Conservation (phyloP, 2,113 vertebrate species). For the Triplophysa rosa region DNA sequence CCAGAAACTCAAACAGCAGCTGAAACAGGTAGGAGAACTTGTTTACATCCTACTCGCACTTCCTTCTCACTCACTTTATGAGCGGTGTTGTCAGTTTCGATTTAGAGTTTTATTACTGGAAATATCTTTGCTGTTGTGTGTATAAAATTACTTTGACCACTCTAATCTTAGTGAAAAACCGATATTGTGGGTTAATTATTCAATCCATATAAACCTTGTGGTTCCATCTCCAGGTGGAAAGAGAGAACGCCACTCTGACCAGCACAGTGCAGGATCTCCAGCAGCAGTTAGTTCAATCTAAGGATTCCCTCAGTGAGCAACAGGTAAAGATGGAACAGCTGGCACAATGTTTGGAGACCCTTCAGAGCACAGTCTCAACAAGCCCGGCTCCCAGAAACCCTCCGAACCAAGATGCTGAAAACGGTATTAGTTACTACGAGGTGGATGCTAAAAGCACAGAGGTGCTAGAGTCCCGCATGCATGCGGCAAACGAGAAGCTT, state of each 20-base stretch:
- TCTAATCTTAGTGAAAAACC: too few relatives aligned
- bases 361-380: constrained; percentile 50
- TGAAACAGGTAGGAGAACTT: constrained; percentile 73
- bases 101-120: neutral
- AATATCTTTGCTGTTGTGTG: neutral
- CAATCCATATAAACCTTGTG: neutral
- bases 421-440: constrained; percentile 66
- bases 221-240: constrained; percentile 69
- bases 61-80: neutral
- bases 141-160: too few relatives aligned
- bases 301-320: constrained; percentile 74
- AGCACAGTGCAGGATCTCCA: constrained; percentile 77
- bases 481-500: constrained; percentile 69
- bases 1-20: constrained; percentile 81
- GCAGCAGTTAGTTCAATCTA: constrained; percentile 73
- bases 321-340: constrained; percentile 73
- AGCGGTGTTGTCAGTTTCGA: neutral
- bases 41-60: neutral
- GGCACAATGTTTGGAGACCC: constrained; percentile 69
- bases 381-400: constrained; percentile 13
- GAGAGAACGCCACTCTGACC: constrained; percentile 72
- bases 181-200: neutral
- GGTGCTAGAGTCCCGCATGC: constrained; percentile 72
- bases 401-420: constrained; percentile 31
- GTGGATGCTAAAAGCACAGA: constrained; percentile 73